phyloP scores from a whole-genome alignment of 1,140 invertebrate species.

The Harpegnathos saltator region DNA sequence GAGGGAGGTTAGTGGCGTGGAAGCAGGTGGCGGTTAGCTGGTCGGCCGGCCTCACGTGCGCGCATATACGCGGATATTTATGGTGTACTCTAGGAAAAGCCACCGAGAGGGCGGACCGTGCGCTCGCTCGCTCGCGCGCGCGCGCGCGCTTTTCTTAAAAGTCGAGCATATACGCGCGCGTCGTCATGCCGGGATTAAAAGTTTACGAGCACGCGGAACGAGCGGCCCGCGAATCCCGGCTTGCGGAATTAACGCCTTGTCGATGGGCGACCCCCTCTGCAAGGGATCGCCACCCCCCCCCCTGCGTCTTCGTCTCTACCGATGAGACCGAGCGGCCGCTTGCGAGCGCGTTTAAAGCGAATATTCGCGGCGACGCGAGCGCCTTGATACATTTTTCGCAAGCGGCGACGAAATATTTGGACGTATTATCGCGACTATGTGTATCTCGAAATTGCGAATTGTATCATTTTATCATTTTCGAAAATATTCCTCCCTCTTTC shows the following conservation, averaged over 20 bases:
- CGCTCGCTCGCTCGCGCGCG: too few species aligned
- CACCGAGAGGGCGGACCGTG: background rate
- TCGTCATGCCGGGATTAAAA: constrained; percentile 11
- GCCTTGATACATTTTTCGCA: too few species aligned
- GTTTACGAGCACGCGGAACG: constrained; percentile 12
- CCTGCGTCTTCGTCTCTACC: too few species aligned
- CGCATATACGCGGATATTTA: constrained; percentile 51
- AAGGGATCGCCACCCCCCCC: too few species aligned
- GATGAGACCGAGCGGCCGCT: too few species aligned
- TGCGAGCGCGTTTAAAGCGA: too few species aligned
- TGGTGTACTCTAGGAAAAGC: constrained; percentile 39
- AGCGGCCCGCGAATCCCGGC: background rate
- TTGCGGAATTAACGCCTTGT: background rate
- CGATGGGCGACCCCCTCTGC: background rate
- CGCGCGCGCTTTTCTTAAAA: constrained; percentile 47
- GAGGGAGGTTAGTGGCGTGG: background rate
- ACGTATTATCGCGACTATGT: too few species aligned
- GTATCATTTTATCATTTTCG: background rate
- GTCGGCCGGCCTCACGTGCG: constrained; percentile 29
- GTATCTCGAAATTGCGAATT: too few species aligned
- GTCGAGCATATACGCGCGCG: constrained; percentile 20
- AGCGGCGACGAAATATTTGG: too few species aligned
- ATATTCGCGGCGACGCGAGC: too few species aligned
- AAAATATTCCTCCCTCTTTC: background rate
- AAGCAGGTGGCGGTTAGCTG: constrained; percentile 44